Base-by-base conservation (phyloP, 2,113 vertebrate species). In the Ictalurus punctatus region DNA sequence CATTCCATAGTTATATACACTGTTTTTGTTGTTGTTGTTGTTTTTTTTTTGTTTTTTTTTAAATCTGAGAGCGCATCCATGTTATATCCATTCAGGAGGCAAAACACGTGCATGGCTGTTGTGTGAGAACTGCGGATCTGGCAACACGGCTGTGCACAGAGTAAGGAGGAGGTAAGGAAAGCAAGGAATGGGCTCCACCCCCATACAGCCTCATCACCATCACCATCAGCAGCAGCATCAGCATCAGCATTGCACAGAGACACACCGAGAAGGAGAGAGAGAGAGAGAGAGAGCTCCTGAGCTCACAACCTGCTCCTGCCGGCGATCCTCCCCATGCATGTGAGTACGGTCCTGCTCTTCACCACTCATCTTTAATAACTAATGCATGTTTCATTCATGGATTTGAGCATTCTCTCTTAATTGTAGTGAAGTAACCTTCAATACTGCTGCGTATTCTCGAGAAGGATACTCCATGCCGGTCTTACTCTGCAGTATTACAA, bases 121-220 rank as follows among this genome's bases (percentile, higher is more conserved):
- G 21, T 37, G 82, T 63, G 82, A 63, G 37, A 40, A 84, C 48
- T 34, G 83, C 6, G 14, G 27, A 71, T 85, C 84, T 85, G 84
- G 63, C 84, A 87, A 52, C 61, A 74, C 4, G 54, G 13, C 85
- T 92, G 88, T 65, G 82, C 91, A 91, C 87, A 84, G 90, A 90
- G 83, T 48, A 48, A 48, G 61, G 48, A 83, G 65, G 19, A 14
- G 34, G 91, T 89, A 89, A 87, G 30, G 58, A 40, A 14, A 83
- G 58, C 58, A 61, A 44, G 56, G 81, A 27, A 61, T 10, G 5
- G 80, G 88, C 88, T 79, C 88, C 90, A 61, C 90, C 90, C 61
- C 83, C 40, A 34, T 67, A 78, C 67, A 85, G 44, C 84, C 71
- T 82, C 87, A 84, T 73, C 69, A 84, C 63, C 69, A 59, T 25